These are phyloP conservation scores for Orycteropus afer DNA, from an alignment of 2,113 vertebrate species.

Conservation along the genomic window DNA sequence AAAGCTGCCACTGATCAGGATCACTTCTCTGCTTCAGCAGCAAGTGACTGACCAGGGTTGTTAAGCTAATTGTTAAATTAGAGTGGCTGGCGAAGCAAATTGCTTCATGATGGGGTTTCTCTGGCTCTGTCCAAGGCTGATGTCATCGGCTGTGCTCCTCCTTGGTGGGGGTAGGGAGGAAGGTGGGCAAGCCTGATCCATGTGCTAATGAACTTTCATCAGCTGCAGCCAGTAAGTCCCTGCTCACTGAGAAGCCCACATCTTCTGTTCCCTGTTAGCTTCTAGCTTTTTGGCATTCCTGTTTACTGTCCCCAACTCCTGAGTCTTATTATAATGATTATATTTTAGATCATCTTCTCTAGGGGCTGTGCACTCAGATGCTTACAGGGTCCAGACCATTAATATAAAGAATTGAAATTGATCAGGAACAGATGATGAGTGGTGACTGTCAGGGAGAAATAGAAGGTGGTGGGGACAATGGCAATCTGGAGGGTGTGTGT, in stretches of 20 bases:
- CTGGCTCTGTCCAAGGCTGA: constrained; percentile 70
- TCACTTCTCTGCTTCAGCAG: constrained; percentile 68
- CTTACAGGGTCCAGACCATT: not conserved
- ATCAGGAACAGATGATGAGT: not conserved
- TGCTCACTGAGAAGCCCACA: not conserved
- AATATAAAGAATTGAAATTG: not conserved
- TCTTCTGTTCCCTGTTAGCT: not conserved
- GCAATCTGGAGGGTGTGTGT: not conserved
- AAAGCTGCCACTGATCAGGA: constrained; percentile 43
- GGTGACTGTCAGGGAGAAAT: not conserved
- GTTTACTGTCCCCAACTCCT: not conserved
- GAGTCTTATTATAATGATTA: not conserved
- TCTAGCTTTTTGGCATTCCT: not conserved
- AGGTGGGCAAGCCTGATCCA: not conserved
- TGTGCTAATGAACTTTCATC: constrained; percentile 41
- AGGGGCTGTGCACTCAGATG: not conserved
- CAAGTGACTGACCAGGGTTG: constrained; percentile 60
- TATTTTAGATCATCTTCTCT: constrained; percentile 10
- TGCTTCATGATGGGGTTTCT: constrained; percentile 67
- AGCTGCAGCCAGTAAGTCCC: constrained; percentile 3
- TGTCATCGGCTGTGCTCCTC: constrained; percentile 54
- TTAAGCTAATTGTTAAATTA: constrained; percentile 77
- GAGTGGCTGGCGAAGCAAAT: constrained; percentile 74
- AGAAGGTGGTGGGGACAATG: not conserved
- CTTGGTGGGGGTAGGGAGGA: not conserved